These are phyloP conservation scores for Cephus pulcher DNA, from an alignment of 2,888 invertebrate genomes.

Conservation along the genomic window DNA sequence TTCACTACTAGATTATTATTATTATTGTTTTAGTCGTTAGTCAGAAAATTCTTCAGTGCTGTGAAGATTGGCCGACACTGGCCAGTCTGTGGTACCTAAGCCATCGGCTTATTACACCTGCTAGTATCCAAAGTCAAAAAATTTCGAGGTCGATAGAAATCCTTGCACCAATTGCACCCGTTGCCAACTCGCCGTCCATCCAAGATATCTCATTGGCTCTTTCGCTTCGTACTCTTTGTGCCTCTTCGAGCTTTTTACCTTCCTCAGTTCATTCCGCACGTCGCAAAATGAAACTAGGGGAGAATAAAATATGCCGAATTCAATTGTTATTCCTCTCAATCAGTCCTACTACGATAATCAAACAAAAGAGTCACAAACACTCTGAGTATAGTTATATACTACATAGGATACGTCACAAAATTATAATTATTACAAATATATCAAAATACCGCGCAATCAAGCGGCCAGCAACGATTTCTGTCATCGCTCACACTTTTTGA, in stretches of 20 bases:
- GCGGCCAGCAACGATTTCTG: conserved; percentile 43
- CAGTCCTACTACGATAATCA: neutral
- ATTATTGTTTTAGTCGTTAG: conserved; percentile 57
- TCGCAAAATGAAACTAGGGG: neutral
- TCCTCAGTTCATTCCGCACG: neutral
- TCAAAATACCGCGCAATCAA: neutral
- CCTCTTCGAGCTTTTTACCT: neutral
- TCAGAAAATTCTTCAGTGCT: conserved; percentile 63
- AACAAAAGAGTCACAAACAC: neutral
- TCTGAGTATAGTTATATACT: neutral
- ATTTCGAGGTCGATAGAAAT: neutral
- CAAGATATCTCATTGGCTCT: neutral
- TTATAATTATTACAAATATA: neutral
- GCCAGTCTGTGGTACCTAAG: conserved; percentile 58
- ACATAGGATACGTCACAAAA: neutral
- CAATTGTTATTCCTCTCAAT: neutral
- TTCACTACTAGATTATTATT: conserved; percentile 62
- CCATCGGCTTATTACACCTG: conserved; percentile 44
- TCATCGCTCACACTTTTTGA: conserved; percentile 31
- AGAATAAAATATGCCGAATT: neutral
- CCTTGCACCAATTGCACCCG: neutral
- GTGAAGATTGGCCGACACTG: conserved; percentile 58
- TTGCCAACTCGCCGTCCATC: neutral
- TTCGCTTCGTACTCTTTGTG: neutral
- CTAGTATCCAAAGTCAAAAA: neutral